These are phyloP conservation scores for Engystomops pustulosus DNA, from an alignment of 2,113 vertebrate genomes.

Conservation along the genomic window DNA sequence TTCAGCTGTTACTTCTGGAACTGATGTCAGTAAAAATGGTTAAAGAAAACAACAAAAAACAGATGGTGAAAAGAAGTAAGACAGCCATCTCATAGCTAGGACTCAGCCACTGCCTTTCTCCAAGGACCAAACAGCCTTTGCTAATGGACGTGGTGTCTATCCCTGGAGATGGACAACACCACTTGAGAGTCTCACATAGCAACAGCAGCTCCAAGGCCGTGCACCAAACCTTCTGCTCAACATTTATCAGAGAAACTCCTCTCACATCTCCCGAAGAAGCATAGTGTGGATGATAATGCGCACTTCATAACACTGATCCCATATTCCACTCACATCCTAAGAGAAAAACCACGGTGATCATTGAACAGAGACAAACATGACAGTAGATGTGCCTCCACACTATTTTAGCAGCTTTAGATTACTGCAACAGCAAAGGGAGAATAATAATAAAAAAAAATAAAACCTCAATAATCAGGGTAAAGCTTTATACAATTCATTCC, in stretches of 20 bases:
- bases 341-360: neutral
- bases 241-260: slow-evolving; percentile 74
- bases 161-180: slow-evolving; percentile 82
- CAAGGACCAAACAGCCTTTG: slow-evolving; percentile 70
- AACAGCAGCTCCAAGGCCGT: slow-evolving; percentile 79
- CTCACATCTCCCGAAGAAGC: slow-evolving; percentile 71
- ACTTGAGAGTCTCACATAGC: slow-evolving; percentile 85
- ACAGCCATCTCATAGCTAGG: slow-evolving; percentile 69
- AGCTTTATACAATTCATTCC: neutral
- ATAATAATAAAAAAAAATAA: neutral
- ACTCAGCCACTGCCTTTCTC: slow-evolving; percentile 58
- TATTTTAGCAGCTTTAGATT: neutral
- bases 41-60: slow-evolving; percentile 24
- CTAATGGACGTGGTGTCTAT: slow-evolving; percentile 83
- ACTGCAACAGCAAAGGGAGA: neutral
- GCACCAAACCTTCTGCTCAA: slow-evolving; percentile 75
- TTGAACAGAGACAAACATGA: neutral
- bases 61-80: slow-evolving; percentile 60
- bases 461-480: neutral
- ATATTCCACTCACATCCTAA: neutral
- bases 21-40: neutral
- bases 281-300: slow-evolving; percentile 62
- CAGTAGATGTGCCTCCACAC: neutral
- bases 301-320: neutral
- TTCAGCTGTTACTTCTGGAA: neutral